These are phyloP conservation scores for Pheosia tremula DNA, from an alignment of 2,888 invertebrate genomes.

Conservation along the genomic window DNA sequence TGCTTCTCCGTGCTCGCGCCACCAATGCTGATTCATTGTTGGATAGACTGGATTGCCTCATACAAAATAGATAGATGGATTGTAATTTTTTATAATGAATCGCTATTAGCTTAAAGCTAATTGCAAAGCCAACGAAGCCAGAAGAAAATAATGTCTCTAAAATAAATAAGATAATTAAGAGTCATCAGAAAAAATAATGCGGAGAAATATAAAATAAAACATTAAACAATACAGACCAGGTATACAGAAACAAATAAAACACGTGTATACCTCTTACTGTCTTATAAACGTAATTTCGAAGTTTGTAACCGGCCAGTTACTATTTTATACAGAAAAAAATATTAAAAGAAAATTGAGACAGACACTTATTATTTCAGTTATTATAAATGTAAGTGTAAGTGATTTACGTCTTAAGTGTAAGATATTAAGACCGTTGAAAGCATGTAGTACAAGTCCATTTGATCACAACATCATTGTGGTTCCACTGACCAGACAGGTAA, in stretches of 20 bases:
- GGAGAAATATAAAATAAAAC: slow-evolving; percentile 15
- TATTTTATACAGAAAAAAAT: slow-evolving; percentile 24
- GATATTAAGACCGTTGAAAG: too few species aligned
- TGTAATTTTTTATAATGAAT: too few species aligned
- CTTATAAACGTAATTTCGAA: slow-evolving; percentile 37
- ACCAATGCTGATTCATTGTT: too few species aligned
- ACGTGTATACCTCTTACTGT: slow-evolving; percentile 28
- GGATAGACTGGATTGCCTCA: too few species aligned
- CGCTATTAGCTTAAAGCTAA: not conserved
- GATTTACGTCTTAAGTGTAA: not conserved
- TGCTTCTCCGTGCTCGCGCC: too few species aligned
- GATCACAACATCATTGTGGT: too few species aligned
- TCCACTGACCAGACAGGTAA: too few species aligned
- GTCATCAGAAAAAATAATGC: not conserved
- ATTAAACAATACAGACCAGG: slow-evolving; percentile 23
- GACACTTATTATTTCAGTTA: not conserved
- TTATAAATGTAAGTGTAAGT: not conserved
- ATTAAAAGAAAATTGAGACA: not conserved
- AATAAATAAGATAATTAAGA: not conserved
- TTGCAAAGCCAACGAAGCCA: not conserved
- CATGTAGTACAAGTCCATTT: not conserved
- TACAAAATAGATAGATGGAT: too few species aligned
- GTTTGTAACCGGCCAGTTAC: slow-evolving; percentile 38
- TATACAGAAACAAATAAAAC: slow-evolving; percentile 17
- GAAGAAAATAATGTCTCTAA: not conserved